Evolutionary conservation across 2,888 invertebrate genomes (phyloP).

Genomic region (Acanthosepion lycidas): DNA sequence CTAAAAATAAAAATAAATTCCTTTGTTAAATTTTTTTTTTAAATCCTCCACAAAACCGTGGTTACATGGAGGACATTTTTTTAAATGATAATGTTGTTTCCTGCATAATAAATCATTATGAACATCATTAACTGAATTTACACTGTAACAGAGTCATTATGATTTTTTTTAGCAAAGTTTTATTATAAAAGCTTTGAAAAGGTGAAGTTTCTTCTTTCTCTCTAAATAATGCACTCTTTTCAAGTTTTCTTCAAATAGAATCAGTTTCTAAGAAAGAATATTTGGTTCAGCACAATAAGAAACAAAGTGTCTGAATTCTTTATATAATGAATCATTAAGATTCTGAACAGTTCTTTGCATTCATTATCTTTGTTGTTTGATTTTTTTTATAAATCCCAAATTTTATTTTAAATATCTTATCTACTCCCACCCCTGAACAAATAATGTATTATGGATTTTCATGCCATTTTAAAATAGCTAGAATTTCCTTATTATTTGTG

Average conservation of each 20-base stretch:
- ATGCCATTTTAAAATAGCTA: background rate
- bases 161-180: too few species aligned
- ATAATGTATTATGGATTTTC: background rate
- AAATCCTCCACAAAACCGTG: too few species aligned
- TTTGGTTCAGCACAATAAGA: background rate
- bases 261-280: background rate
- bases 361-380: background rate
- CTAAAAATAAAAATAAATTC: too few species aligned
- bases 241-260: background rate
- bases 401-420: background rate
- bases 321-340: background rate
- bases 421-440: background rate
- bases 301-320: background rate
- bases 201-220: background rate
- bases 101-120: too few species aligned
- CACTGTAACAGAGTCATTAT: too few species aligned
- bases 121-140: too few species aligned
- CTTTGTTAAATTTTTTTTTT: too few species aligned
- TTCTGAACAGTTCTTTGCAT: background rate
- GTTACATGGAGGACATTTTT: too few species aligned
- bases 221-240: background rate
- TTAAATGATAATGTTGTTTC: too few species aligned
- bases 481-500: background rate
- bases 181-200: too few species aligned
- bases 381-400: background rate